Percentiles rank a stretch among this genome's conserved stretches.
Conservation (phyloP, 2,888 invertebrate species). For the Eudemis profundana region DNA sequence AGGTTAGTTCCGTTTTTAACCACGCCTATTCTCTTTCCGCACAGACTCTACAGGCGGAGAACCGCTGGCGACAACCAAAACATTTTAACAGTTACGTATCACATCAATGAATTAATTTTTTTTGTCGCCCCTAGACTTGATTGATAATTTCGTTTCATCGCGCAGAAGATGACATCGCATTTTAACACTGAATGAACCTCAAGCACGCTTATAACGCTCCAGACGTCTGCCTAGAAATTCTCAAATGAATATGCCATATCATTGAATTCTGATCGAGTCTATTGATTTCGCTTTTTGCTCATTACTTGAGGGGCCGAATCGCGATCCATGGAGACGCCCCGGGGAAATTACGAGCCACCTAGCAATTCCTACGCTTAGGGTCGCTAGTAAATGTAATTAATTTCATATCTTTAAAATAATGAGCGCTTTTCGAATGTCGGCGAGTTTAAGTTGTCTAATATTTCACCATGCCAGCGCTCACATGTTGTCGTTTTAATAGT, state of each 20-base stretch:
- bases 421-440: constrained; percentile 52
- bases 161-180: constrained; percentile 27
- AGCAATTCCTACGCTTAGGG: constrained; percentile 61
- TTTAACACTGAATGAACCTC: constrained; percentile 30
- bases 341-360: constrained; percentile 73
- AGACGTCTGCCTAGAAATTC: constrained; percentile 25
- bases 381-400: constrained; percentile 71
- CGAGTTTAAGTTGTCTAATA: constrained; percentile 20
- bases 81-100: background rate
- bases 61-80: constrained; percentile 1
- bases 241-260: constrained; percentile 38
- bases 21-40: too few species aligned
- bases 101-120: constrained; percentile 14
- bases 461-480: constrained; percentile 10
- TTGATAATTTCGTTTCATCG: constrained; percentile 26
- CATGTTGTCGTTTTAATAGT: constrained; percentile 8
- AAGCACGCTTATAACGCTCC: constrained; percentile 8
- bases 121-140: constrained; percentile 15
- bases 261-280: constrained; percentile 36
- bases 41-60: background rate
- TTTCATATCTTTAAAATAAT: constrained; percentile 62
- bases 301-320: constrained; percentile 44
- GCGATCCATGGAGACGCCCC: constrained; percentile 58
- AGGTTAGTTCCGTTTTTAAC: too few species aligned
- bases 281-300: constrained; percentile 46